Conservation (phyloP, 2,888 invertebrate species). For the Euclidia mi region DNA sequence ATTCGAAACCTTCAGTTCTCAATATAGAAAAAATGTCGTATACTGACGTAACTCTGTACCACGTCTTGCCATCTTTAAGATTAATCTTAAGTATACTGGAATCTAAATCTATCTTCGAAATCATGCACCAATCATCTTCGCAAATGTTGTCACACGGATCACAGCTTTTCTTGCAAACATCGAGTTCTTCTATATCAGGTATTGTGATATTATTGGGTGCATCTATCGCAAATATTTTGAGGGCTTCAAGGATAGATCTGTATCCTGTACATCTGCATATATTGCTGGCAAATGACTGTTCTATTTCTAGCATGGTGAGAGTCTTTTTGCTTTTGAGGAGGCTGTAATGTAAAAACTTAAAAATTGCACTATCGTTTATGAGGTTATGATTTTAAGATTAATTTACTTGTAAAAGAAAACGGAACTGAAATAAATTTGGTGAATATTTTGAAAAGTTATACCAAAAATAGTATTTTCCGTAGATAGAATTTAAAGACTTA, state of each 20-base stretch:
- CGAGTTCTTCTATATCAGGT: conserved; percentile 81
- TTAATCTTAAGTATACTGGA: conserved; percentile 63
- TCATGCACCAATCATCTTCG: conserved; percentile 60
- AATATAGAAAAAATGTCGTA: conserved; percentile 88
- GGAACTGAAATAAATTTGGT: no score
- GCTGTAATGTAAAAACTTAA: conserved; percentile 31
- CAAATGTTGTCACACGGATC: conserved; percentile 72
- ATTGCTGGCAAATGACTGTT: conserved; percentile 93
- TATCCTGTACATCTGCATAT: conserved; percentile 96
- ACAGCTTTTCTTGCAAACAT: conserved; percentile 56
- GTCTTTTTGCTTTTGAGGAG: conserved; percentile 38
- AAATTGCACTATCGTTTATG: no score
- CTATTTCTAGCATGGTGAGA: conserved; percentile 86
- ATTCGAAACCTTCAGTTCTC: conserved; percentile 70
- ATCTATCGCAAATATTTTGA: conserved; percentile 93
- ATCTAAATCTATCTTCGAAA: conserved; percentile 53
- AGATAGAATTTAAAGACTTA: no score
- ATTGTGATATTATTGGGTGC: conserved; percentile 83
- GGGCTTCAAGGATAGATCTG: conserved; percentile 93
- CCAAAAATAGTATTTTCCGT: no score
- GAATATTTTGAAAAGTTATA: no score
- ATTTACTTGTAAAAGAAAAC: no score
- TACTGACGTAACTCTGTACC: conserved; percentile 86
- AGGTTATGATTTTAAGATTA: no score
- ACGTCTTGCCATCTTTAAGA: conserved; percentile 74